Evolutionary conservation across 2,888 invertebrate species (phyloP), one percentile per base, ranked within the genome.

Genomic region (Zhuqinia jingwanae): DNA sequence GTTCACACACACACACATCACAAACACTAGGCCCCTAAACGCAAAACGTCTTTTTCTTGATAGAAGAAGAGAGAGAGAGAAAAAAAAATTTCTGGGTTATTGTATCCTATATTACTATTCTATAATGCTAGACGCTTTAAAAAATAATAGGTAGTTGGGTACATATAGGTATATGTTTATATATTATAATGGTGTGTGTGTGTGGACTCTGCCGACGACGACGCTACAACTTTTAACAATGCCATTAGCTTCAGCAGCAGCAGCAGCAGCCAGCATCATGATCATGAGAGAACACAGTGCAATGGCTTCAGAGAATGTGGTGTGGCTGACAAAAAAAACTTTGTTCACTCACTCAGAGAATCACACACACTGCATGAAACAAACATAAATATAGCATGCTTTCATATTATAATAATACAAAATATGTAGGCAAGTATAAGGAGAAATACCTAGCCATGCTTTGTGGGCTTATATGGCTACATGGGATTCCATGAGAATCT

Each of bases 401-500:
- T 56, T 36, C n/a, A n/a, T 6, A 11, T 22, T 25, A n/a, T 17
- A 27, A 27, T 27, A 27, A 27, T n/a, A n/a, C n/a, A 5, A 30
- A 10, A 2, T 27, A 30, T 17, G 45, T 45, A 45, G 42, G 3
- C 42, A 42, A 45, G 68, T 45, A n/a, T n/a, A n/a, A n/a, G 47
- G 75, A 17, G 42, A 58, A 22, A 58, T 56, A 63, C 47, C 30
- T 42, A 58, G 20, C 36, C 45, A 80, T 75, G 58, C 22, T 63
- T 70, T 45, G 65, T 73, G 73, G 30, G 63, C 11, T n/a, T n/a
- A 80, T 79, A 76, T 53, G 56, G 27, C n/a, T 83, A 77, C 77
- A 84, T 84, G 84, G 30, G 77, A 84, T 84, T 84, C 77, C 84
- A 89, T 89, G 90, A 88, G 89, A 88, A 88, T 89, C 87, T 85